Conservation (phyloP, 2,113 vertebrate genomes). For the Columba livia region DNA sequence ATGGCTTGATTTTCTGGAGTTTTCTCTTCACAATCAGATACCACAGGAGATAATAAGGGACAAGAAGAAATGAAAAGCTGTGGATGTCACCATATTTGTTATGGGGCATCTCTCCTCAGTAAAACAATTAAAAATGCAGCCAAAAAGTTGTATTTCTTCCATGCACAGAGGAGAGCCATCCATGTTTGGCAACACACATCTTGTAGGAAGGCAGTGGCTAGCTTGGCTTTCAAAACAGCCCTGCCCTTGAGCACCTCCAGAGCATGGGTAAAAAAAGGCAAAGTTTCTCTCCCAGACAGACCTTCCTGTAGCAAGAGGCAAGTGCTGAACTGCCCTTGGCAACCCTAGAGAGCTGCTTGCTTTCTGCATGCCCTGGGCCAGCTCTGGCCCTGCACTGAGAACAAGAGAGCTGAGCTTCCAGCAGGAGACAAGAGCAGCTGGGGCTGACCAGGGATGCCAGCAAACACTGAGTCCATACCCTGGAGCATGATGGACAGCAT, state of each 20-base stretch:
- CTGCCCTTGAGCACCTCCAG: not conserved
- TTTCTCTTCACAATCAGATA: not conserved
- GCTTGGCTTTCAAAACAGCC: not conserved
- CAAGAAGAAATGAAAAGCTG: not conserved
- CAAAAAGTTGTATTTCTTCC: not conserved
- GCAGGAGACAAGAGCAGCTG: not conserved
- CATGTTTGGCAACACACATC: rapidly evolving
- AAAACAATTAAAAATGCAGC: not conserved
- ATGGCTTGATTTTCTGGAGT: not conserved
- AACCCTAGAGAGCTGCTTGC: not conserved
- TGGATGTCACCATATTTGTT: not conserved
- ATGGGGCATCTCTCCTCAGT: not conserved
- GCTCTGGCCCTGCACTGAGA: not conserved
- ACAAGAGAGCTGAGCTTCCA: rapidly evolving
- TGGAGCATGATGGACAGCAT: not conserved
- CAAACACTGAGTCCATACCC: not conserved
- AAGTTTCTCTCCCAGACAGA: not conserved
- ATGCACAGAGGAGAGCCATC: not conserved
- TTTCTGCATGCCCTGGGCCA: not conserved
- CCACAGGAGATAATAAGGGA: not conserved
- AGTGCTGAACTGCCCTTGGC: not conserved
- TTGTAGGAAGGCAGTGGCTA: not conserved
- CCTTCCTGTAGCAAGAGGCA: not conserved
- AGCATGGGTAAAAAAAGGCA: not conserved
- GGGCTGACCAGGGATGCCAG: not conserved